phyloP scores from a whole-genome alignment of 2,888 invertebrate genomes.

The Meandrusa payeni region DNA sequence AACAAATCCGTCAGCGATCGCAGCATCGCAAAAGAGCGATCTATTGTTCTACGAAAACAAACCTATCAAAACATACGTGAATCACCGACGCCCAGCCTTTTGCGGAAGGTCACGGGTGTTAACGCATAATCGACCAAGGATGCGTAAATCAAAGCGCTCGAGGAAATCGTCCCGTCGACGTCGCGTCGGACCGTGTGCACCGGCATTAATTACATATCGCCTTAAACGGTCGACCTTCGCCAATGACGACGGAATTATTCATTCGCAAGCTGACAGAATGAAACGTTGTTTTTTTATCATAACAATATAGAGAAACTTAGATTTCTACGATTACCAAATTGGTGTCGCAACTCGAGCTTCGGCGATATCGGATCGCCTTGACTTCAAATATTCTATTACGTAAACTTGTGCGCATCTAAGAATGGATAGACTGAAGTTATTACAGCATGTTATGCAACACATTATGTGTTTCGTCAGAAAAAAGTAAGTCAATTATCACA shows the following conservation, averaged over 20 bases:
- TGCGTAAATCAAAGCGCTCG: conserved; percentile 61
- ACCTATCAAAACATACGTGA: conserved; percentile 54
- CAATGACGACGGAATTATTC: conserved; percentile 50
- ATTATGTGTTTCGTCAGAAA: too few species aligned
- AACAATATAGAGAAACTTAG: conserved; percentile 30
- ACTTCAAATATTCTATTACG: conserved; percentile 25
- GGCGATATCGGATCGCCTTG: conserved; percentile 29
- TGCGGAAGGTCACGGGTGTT: conserved; percentile 63
- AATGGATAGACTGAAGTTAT: too few species aligned
- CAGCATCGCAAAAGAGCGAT: conserved; percentile 39
- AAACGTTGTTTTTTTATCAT: conserved; percentile 29
- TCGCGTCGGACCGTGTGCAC: conserved; percentile 36
- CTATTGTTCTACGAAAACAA: conserved; percentile 44
- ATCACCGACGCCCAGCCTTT: conserved; percentile 54
- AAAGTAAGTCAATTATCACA: too few species aligned
- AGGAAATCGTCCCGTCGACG: conserved; percentile 40
- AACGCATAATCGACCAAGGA: conserved; percentile 49
- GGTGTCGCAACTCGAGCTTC: conserved; percentile 29
- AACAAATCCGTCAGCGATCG: conserved; percentile 44
- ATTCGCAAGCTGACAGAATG: conserved; percentile 46
- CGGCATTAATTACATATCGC: conserved; percentile 61
- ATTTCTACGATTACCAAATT: conserved; percentile 26
- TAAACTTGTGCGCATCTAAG: conserved; percentile 23
- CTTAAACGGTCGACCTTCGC: conserved; percentile 56
- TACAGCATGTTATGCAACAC: too few species aligned